Conservation (phyloP, 2,888 invertebrate genomes). For the Acanthosoma haemorrhoidale region DNA sequence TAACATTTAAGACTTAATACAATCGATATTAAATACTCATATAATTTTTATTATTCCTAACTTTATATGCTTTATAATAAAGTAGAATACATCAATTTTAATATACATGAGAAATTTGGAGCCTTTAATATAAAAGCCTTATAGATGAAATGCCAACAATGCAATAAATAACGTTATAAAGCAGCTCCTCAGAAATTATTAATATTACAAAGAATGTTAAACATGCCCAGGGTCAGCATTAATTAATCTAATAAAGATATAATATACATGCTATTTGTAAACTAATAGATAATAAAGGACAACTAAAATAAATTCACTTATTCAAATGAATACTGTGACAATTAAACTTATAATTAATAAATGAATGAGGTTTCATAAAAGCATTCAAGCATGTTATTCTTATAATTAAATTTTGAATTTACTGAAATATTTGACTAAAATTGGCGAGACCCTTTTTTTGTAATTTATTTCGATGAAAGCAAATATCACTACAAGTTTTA, state of each 20-base stretch:
- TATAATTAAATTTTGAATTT: too few relatives aligned
- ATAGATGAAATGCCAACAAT: conserved; percentile 27
- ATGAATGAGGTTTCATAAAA: too few relatives aligned
- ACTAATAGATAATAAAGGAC: too few relatives aligned
- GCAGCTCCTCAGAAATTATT: conserved; percentile 24
- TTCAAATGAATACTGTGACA: too few relatives aligned
- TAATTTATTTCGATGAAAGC: too few relatives aligned
- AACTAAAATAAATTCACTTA: too few relatives aligned
- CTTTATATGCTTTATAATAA: conserved; percentile 30
- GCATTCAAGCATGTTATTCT: too few relatives aligned
- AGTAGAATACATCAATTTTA: conserved; percentile 27
- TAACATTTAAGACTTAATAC: conserved; percentile 37
- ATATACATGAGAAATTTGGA: conserved; percentile 28
- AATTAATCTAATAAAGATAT: not conserved
- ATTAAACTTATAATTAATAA: too few relatives aligned
- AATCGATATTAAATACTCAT: conserved; percentile 36
- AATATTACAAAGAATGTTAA: conserved; percentile 9
- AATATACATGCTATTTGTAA: not conserved
- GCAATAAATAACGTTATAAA: conserved; percentile 31
- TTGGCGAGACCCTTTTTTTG: too few relatives aligned
- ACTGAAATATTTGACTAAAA: too few relatives aligned
- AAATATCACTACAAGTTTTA: too few relatives aligned
- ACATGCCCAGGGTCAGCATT: conserved; percentile 19
- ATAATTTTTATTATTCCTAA: conserved; percentile 31
- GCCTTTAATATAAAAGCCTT: conserved; percentile 35